phyloP scores from a whole-genome alignment of 2,113 vertebrate genomes.

The Pomatorhinus ruficollis region DNA sequence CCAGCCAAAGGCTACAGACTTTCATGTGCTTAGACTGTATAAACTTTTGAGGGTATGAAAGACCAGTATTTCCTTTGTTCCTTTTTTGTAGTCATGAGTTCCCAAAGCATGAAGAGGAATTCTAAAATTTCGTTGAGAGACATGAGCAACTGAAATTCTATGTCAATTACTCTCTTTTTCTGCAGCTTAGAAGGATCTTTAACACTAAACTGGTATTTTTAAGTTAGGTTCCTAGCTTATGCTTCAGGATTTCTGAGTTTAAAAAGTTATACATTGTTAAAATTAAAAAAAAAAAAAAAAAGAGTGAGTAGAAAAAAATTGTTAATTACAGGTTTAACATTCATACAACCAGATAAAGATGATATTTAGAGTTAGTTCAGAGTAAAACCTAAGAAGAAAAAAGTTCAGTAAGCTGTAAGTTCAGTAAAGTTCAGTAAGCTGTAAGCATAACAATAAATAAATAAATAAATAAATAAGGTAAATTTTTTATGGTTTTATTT shows the following conservation, averaged over 20 bases:
- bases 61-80: not conserved
- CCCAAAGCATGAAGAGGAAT: not conserved
- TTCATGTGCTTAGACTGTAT: not conserved
- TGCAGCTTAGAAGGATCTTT: not conserved
- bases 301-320: not conserved
- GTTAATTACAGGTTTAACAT: not conserved
- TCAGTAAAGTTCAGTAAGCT: not conserved
- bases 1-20: not conserved
- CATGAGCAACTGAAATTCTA: not conserved
- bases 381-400: not conserved
- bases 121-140: not conserved
- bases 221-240: not conserved
- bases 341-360: not conserved
- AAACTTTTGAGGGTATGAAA: not conserved
- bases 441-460: not conserved
- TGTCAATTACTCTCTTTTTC: not conserved
- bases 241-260: not conserved
- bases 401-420: no score
- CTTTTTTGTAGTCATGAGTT: not conserved
- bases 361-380: not conserved
- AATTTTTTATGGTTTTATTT: not conserved
- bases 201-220: not conserved
- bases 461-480: not conserved
- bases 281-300: not conserved
- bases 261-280: not conserved